phyloP scores from a whole-genome alignment of 2,888 invertebrate species.

The Oscheius onirici region DNA sequence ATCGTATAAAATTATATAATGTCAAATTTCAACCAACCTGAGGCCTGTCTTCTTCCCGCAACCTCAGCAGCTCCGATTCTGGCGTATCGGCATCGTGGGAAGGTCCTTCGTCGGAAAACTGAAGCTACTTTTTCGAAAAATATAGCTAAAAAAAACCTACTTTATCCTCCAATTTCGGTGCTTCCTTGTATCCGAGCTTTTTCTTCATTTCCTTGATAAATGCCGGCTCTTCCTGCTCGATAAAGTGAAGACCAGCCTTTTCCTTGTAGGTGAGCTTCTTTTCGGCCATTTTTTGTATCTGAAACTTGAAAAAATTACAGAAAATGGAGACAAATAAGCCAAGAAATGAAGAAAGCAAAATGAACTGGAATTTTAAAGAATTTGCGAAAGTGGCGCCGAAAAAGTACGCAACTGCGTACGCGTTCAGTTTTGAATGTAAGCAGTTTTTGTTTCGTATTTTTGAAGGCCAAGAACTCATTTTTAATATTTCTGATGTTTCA shows the following conservation, averaged over 20 bases:
- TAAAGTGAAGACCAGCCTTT: constrained; percentile 46
- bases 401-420: neutral
- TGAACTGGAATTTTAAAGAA: neutral
- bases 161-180: constrained; percentile 66
- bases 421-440: neutral
- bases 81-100: constrained; percentile 40
- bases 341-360: neutral
- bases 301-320: neutral
- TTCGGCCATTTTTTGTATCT: neutral
- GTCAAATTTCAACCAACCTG: constrained; percentile 36
- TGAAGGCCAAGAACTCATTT: neutral
- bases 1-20: neutral
- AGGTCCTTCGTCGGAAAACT: constrained; percentile 45
- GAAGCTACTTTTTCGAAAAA: constrained; percentile 9
- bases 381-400: neutral
- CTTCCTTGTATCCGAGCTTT: constrained; percentile 65
- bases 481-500: no score
- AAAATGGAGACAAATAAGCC: neutral
- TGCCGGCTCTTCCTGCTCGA: constrained; percentile 64
- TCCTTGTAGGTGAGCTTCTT: constrained; percentile 32
- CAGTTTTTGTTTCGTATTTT: neutral
- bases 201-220: constrained; percentile 65
- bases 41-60: constrained; percentile 64
- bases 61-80: constrained; percentile 52
- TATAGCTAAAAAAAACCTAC: constrained; percentile 34